Percentiles rank a stretch among this genome's conserved stretches.
Evolutionary conservation across 1,140 invertebrate genomes (phyloP).

Genomic region (Nixonia krombeini): DNA sequence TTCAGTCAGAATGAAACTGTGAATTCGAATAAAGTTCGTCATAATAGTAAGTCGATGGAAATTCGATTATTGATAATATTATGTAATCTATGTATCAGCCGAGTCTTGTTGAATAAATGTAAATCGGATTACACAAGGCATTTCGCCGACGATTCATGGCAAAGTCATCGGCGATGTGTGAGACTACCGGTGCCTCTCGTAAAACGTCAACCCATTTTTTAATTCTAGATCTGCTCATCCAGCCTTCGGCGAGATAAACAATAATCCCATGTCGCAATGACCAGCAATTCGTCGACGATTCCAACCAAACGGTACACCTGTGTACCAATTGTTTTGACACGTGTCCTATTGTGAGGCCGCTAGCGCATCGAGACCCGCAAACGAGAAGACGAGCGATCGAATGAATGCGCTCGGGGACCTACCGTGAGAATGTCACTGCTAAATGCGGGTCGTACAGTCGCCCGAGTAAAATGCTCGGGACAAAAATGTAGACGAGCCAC

Average conservation of each 20-base stretch:
- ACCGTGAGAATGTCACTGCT: slow-evolving; percentile 1
- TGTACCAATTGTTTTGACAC: slow-evolving; percentile 67
- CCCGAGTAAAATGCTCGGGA: neutral
- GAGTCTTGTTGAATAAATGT: too few species aligned
- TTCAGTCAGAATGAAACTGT: too few species aligned
- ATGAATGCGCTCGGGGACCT: slow-evolving; percentile 31
- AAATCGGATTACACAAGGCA: too few species aligned
- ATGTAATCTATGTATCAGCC: too few species aligned
- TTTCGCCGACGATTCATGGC: too few species aligned
- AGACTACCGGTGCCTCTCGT: too few species aligned
- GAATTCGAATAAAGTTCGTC: too few species aligned
- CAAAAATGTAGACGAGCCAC: too few species aligned
- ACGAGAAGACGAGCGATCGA: slow-evolving; percentile 17
- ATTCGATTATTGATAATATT: too few species aligned
- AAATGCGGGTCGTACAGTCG: slow-evolving; percentile 57
- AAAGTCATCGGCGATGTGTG: too few species aligned
- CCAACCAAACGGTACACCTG: slow-evolving; percentile 56
- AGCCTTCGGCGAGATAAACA: slow-evolving; percentile 12
- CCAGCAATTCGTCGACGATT: slow-evolving; percentile 42
- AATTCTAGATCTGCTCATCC: slow-evolving; percentile 4
- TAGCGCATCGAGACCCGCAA: slow-evolving; percentile 6
- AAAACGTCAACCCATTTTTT: slow-evolving; percentile 7
- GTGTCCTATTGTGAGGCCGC: slow-evolving; percentile 57
- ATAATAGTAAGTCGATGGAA: too few species aligned
- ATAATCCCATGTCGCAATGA: slow-evolving; percentile 24